phyloP scores from a whole-genome alignment of 2,888 invertebrate genomes.

The Dione juno region DNA sequence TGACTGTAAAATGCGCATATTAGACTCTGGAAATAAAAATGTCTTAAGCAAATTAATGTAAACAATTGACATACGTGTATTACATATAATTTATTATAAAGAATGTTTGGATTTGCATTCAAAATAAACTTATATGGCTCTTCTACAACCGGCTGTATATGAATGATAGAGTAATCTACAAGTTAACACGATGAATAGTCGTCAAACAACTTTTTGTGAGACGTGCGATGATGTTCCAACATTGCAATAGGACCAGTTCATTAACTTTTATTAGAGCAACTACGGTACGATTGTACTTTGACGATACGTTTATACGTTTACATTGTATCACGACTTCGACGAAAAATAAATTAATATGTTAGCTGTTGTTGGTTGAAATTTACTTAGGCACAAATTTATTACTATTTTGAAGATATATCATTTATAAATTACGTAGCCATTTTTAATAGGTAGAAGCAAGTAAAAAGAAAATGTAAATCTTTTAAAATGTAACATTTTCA shows the following conservation, averaged over 20 bases:
- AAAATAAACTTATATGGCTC: neutral
- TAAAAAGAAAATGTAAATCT: too few species aligned
- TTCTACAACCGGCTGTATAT: neutral
- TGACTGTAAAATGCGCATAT: too few species aligned
- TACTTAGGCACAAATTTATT: too few species aligned
- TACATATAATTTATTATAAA: too few species aligned
- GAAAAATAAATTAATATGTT: neutral
- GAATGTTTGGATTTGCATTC: neutral
- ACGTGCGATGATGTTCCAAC: conserved; percentile 49
- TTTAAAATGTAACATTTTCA: too few species aligned
- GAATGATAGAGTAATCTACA: conserved; percentile 19
- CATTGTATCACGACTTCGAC: conserved; percentile 50
- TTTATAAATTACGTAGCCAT: too few species aligned
- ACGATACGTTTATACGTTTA: conserved; percentile 49
- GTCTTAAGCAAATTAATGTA: too few species aligned
- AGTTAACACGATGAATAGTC: neutral
- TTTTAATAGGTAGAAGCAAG: too few species aligned
- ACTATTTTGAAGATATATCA: too few species aligned
- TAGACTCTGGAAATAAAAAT: too few species aligned
- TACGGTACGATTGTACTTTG: conserved; percentile 54
- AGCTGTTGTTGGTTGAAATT: too few species aligned
- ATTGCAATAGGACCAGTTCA: conserved; percentile 61
- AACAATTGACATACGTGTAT: too few species aligned
- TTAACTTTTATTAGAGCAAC: conserved; percentile 72
- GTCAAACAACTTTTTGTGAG: conserved; percentile 12